These are phyloP conservation scores for Drosophila borealis DNA, from an alignment of 2,888 invertebrate species.

Conservation along the genomic window DNA sequence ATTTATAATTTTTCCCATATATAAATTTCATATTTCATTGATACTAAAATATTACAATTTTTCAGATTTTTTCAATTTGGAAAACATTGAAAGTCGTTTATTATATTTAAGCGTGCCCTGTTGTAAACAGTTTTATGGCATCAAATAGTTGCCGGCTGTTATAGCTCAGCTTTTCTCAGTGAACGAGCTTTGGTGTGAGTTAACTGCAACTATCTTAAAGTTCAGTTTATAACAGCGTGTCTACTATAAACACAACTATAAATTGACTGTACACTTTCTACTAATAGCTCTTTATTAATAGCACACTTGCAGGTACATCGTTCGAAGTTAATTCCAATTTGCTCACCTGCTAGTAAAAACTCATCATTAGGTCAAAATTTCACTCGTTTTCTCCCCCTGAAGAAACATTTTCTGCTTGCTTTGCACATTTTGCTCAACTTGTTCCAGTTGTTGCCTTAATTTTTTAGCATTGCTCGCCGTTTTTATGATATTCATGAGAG, in stretches of 20 bases:
- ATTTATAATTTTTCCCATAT: neutral
- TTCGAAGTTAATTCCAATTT: constrained; percentile 24
- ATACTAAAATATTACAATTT: neutral
- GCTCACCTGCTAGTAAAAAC: constrained; percentile 32
- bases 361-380: constrained; percentile 62
- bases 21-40: neutral
- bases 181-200: constrained; percentile 59
- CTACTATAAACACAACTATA: constrained; percentile 65
- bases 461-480: constrained; percentile 26
- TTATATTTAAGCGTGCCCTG: constrained; percentile 16
- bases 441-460: constrained; percentile 49
- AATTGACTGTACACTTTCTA: constrained; percentile 21
- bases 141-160: constrained; percentile 40
- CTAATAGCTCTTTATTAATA: constrained; percentile 29
- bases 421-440: constrained; percentile 59
- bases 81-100: neutral
- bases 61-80: constrained; percentile 7
- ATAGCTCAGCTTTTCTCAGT: constrained; percentile 51
- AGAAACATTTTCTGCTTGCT: constrained; percentile 48
- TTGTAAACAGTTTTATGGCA: constrained; percentile 60
- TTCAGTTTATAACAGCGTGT: constrained; percentile 59
- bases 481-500: constrained; percentile 66
- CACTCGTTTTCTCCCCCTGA: constrained; percentile 9
- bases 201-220: constrained; percentile 54
- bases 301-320: constrained; percentile 1